Evolutionary conservation across 2,113 vertebrate species (phyloP).

Genomic region (Beaufortia kweichowensis): DNA sequence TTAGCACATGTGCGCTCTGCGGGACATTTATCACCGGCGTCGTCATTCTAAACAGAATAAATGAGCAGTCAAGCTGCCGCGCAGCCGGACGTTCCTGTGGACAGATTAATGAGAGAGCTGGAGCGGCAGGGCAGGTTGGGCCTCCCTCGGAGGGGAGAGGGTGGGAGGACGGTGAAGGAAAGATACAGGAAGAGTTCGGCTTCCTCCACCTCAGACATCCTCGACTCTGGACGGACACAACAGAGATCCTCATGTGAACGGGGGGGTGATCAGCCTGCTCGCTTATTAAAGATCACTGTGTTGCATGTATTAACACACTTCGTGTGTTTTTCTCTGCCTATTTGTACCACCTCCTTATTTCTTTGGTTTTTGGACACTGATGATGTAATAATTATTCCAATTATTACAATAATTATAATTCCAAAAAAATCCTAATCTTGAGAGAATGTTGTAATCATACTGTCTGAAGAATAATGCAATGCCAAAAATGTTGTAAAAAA

Average conservation of each 20-base stretch:
- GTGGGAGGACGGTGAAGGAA: constrained; percentile 55
- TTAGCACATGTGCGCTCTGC: constrained; percentile 96
- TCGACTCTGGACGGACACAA: constrained; percentile 2
- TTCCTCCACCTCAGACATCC: constrained; percentile 23
- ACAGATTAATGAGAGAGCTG: constrained; percentile 67
- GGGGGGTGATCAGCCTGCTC: too few species aligned
- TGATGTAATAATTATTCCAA: too few species aligned
- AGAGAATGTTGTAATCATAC: neutral
- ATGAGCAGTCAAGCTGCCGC: constrained; percentile 93
- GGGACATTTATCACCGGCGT: constrained; percentile 92
- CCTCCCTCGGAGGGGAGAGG: constrained; percentile 45
- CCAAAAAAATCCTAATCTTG: neutral
- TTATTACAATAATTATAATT: too few species aligned
- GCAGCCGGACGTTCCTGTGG: constrained; percentile 79
- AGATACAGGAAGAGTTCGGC: constrained; percentile 53
- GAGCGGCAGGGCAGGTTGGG: constrained; percentile 56
- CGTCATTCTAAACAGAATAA: constrained; percentile 97
- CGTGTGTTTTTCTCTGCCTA: neutral
- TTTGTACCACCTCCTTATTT: neutral
- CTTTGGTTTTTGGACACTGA: neutral
- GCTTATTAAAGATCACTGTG: neutral
- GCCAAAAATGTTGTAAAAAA: neutral
- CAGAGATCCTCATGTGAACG: neutral
- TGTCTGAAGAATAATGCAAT: neutral
- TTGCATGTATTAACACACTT: neutral